Conservation (phyloP, 30 jellyfish, hydroid and myxozoan genomes). For the Hydra vulgaris region DNA sequence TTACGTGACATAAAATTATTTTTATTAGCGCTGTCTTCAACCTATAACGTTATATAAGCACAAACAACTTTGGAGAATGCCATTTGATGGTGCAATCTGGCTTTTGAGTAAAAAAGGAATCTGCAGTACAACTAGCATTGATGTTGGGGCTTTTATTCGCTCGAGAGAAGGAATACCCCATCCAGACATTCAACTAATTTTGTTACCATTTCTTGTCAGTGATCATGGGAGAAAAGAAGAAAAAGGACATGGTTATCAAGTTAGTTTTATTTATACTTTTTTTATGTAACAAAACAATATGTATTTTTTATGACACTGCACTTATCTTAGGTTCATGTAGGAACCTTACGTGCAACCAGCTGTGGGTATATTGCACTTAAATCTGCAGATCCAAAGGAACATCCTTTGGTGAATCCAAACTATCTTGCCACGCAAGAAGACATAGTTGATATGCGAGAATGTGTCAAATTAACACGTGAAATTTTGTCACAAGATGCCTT, state of each 20-base stretch:
- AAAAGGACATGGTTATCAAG: conserved; percentile 90
- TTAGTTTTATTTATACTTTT: no score
- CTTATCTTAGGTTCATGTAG: conserved; percentile 61
- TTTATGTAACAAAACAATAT: no score
- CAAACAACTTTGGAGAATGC: conserved; percentile 62
- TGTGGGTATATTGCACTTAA: conserved; percentile 48
- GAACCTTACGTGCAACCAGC: conserved; percentile 82
- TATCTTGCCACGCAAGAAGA: conserved; percentile 64
- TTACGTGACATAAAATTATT: no score
- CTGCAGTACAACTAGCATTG: conserved; percentile 73
- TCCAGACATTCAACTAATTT: conserved; percentile 83
- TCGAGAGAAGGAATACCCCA: conserved; percentile 59
- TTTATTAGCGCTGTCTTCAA: conserved; percentile 64
- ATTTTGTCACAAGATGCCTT: conserved; percentile 70
- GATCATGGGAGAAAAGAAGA: conserved; percentile 77
- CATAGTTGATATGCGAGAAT: conserved; percentile 55
- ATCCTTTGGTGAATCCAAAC: conserved; percentile 66
- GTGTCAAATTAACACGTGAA: conserved; percentile 69
- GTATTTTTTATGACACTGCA: no score
- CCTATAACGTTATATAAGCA: conserved; percentile 72
- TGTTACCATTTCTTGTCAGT: conserved; percentile 76
- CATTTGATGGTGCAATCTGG: conserved; percentile 74
- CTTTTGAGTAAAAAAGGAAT: conserved; percentile 57
- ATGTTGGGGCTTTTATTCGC: conserved; percentile 83
- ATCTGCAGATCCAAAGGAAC: conserved; percentile 46